Evolutionary conservation across 37 sponge, comb jelly and placozoan species (phyloP), one percentile per base, ranked within the genome.

Genomic region (Aplysina aerophoba): DNA sequence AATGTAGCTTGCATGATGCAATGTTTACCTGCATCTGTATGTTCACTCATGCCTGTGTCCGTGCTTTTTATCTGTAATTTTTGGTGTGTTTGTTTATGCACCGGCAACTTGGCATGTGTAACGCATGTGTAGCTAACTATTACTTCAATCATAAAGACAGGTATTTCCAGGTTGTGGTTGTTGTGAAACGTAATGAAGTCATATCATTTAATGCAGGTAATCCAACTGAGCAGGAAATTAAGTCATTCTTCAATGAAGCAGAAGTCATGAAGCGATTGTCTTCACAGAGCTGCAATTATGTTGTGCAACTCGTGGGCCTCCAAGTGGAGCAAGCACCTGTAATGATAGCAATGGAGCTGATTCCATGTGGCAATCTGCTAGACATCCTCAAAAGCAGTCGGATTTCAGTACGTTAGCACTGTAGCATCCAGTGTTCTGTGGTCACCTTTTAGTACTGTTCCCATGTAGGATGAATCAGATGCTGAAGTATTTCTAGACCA

Each of bases 291-390:
- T 75, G 78, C 38, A 39, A 39, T 4, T 75, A 75, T 75, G 24
- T 75, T 1, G 78, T 75, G 21, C 78, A 75, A 0, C 78, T 75
- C 41, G 78, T 75, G 37, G 78, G 78, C 11, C n/a, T 75, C 13
- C 78, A 75, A 11, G 25, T 75, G 33, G 78, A 75, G 37, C 44
- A 75, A 36, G 78, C 78, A 25, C 78, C 78, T 4, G 38, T 44
- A 5, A 75, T 75, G 78, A 50, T 75, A 39, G 78, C 54, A 24
- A 75, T 75, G 78, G 78, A 75, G 53, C 78, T 75, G 21, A 54
- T 75, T 1, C 44, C 44, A 24, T 75, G 78, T 50, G 78, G 78
- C 25, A 75, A 75, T 75, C 25, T 75, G 0, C 53, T 75, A 24
- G 53, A 75, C n/a, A 75, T 75, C 38, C 78, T 75, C 0, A 75